phyloP scores from a whole-genome alignment of 2,797 vertebrate species.

The Loris lydekkerianus region DNA sequence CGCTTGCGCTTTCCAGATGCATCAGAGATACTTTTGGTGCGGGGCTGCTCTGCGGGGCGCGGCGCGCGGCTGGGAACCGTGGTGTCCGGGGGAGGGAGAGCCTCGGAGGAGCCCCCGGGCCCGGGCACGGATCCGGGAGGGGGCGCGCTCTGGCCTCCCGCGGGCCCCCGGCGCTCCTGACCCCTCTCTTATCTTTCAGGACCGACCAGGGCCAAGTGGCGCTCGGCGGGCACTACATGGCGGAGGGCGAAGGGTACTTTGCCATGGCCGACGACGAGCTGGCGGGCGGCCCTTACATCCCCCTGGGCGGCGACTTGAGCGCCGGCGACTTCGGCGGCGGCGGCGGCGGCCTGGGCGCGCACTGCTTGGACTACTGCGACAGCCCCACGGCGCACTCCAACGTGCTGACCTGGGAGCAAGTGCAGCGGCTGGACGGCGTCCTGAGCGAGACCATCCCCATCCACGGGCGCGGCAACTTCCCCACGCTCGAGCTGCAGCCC shows the following conservation, averaged over 20 bases:
- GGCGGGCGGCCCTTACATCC: conserved; percentile 80
- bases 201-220: conserved; percentile 75
- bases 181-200: conserved; percentile 56
- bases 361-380: conserved; percentile 83
- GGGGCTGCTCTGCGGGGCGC: conserved; percentile 76
- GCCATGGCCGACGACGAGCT: conserved; percentile 95
- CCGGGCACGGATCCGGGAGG: rapidly evolving
- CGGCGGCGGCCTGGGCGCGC: conserved; percentile 62
- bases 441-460: conserved; percentile 98
- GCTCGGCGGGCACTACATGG: conserved; percentile 77
- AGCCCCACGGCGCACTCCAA: conserved; percentile 91
- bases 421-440: conserved; percentile 97
- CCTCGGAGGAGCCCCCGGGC: conserved; percentile 9
- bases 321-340: conserved; percentile 60
- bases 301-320: conserved; percentile 74
- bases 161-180: background rate
- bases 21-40: conserved; percentile 85
- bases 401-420: conserved; percentile 98
- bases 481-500: conserved; percentile 97
- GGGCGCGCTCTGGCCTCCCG: background rate
- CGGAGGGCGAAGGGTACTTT: conserved; percentile 79
- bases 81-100: background rate
- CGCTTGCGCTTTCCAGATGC: conserved; percentile 84
- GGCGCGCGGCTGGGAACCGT: conserved; percentile 19
- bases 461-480: conserved; percentile 99